Evolutionary conservation across 2,797 vertebrate species (phyloP).

Genomic region (Carcharodon carcharias): DNA sequence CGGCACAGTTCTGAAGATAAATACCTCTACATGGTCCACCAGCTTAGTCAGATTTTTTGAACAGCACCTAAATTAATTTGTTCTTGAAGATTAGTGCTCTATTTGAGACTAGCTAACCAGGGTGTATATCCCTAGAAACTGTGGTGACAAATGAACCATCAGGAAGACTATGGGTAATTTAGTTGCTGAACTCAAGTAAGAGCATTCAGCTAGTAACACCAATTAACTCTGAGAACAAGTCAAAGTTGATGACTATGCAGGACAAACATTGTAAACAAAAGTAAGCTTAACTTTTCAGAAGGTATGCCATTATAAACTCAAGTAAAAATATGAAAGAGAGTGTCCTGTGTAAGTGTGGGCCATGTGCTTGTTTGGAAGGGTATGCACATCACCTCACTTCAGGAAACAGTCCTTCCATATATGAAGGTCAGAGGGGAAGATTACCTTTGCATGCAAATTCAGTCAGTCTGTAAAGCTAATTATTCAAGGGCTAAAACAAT

Average conservation of each 20-base stretch:
- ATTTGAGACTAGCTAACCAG: neutral
- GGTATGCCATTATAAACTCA: neutral
- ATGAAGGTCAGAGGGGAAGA: neutral
- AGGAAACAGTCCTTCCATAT: neutral
- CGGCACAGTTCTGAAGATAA: neutral
- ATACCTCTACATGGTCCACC: neutral
- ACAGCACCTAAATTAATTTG: neutral
- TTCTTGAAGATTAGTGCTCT: neutral
- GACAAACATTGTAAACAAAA: neutral
- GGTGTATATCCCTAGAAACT: neutral
- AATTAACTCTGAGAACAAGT: neutral
- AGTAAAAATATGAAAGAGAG: neutral
- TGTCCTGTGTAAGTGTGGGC: neutral
- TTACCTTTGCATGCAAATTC: neutral
- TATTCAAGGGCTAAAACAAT: neutral
- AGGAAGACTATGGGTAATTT: neutral
- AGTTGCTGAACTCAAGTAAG: neutral
- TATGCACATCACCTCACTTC: neutral
- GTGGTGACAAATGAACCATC: neutral
- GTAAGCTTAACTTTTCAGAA: neutral
- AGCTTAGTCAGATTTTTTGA: neutral
- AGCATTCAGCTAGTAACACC: neutral
- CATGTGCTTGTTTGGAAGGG: too few species aligned
- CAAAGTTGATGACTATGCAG: neutral
- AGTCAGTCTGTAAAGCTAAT: neutral